Base-by-base conservation (phyloP, 1,140 invertebrate genomes). In the Zaprionus lachaisei region DNA sequence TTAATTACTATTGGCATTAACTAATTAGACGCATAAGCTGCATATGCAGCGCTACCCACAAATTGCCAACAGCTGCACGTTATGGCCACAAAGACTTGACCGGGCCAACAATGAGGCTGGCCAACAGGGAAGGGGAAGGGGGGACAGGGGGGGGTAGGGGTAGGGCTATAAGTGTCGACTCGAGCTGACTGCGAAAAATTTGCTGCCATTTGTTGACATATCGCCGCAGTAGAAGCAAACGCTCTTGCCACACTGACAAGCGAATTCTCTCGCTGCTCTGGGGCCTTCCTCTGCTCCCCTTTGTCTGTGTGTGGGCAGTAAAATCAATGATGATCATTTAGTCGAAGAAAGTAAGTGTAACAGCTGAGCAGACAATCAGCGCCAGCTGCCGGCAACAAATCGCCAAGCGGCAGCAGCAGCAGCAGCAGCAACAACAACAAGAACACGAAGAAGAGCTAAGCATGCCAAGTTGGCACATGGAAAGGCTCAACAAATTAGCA, bases 261-360 rank as follows among this genome's bases (percentile, higher is more conserved):
- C 17, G 26, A 47, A 34, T 15, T 47, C 26, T 20, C 28, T 44
- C 41, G 2, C 41, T 17, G n/a, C 41, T 6, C n/a, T 9, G 15
- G 2, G 3, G 24, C 34, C 34, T 44, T 7, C 20, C 3, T 22
- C 20, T 22, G 17, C 11, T 7, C 7, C n/a, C 6, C 7, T 44
- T 6, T 44, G 41, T 49, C 47, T 22, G 7, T 49, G 62, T 24
- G 41, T 51, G 57, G 57, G 71, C 71, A 77, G 76, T 80, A 80
- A 82, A 82, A 82, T 82, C 80, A 82, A 82, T 82, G 74, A 76
- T 64, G 72, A 75, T 81, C 77, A 81, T 81, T 81, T 72, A 76
- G 28, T 9, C 2, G 12, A 26, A 44, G n/a, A 37, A 38, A 62
- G 12, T 34, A 55, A 11, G 12, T 20, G 69, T 37, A 26, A 38